A percentile compares a stretch with the other conserved stretches of the same genome.
phyloP scores from a whole-genome alignment of 2,888 invertebrate species.

The Drosophila putrida region DNA sequence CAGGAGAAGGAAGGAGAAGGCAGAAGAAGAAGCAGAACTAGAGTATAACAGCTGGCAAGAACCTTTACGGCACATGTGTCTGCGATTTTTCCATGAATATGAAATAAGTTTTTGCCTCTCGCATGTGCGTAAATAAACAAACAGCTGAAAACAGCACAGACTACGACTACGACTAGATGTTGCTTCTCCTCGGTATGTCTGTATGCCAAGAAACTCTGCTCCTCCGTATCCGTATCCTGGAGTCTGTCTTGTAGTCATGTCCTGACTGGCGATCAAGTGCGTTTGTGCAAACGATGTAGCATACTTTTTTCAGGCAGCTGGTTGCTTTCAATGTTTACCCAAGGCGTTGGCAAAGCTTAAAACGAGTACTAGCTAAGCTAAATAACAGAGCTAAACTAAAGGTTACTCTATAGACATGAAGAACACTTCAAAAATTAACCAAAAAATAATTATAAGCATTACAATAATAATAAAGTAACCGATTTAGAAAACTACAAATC shows the following conservation, averaged over 20 bases:
- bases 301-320: constrained; percentile 32
- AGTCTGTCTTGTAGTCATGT: constrained; percentile 24
- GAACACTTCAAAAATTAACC: constrained; percentile 20
- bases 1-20: no score
- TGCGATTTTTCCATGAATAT: constrained; percentile 80
- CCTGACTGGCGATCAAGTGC: constrained; percentile 55
- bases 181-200: constrained; percentile 3
- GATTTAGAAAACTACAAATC: no score
- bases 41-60: constrained; percentile 52
- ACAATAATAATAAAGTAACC: background rate
- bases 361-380: background rate
- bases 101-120: constrained; percentile 76
- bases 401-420: background rate
- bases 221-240: background rate
- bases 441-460: constrained; percentile 30
- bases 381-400: background rate
- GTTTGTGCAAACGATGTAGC: constrained; percentile 47
- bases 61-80: constrained; percentile 75
- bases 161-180: constrained; percentile 2
- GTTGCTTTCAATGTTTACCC: constrained; percentile 58
- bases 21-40: constrained; percentile 11
- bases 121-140: constrained; percentile 80
- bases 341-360: constrained; percentile 60
- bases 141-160: constrained; percentile 46
- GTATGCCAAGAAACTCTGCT: constrained; percentile 1